These are phyloP conservation scores for Notolabrus celidotus DNA, from an alignment of 2,797 vertebrate genomes.

Conservation along the genomic window DNA sequence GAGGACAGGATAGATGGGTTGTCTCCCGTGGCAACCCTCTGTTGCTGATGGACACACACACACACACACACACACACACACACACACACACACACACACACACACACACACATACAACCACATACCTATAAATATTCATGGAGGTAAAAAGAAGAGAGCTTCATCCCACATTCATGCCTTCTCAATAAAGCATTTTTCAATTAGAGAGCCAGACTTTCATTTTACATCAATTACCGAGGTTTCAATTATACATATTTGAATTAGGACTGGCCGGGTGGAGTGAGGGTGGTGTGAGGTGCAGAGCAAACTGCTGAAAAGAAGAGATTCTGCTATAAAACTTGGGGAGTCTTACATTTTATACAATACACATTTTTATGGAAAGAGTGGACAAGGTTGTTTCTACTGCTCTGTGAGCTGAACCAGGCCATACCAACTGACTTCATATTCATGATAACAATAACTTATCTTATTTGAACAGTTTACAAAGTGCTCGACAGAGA, in stretches of 20 bases:
- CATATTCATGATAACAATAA: too few species aligned
- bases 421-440: too few species aligned
- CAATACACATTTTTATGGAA: too few species aligned
- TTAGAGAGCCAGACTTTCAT: slow-evolving; percentile 63
- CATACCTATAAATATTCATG: slow-evolving; percentile 80
- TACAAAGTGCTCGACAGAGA: too few species aligned
- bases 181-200: slow-evolving; percentile 80
- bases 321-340: too few species aligned
- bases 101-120: slow-evolving; percentile 2
- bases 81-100: too few species aligned
- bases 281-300: too few species aligned
- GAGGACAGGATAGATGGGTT: slow-evolving; percentile 58
- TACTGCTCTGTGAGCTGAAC: too few species aligned
- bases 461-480: too few species aligned
- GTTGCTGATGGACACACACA: slow-evolving; percentile 56
- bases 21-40: slow-evolving; percentile 77
- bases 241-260: slow-evolving; percentile 77
- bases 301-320: too few species aligned
- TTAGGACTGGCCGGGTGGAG: slow-evolving; percentile 48
- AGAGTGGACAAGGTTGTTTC: too few species aligned
- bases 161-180: slow-evolving; percentile 74
- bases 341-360: too few species aligned
- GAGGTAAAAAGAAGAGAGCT: slow-evolving; percentile 51
- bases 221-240: slow-evolving; percentile 65
- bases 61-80: slow-evolving; percentile 27